Percentiles rank a stretch among this genome's conserved stretches.
These are phyloP conservation scores for Aplysina aerophoba DNA, from an alignment of 37 sponge, comb jelly and placozoan species.

Conservation along the genomic window DNA sequence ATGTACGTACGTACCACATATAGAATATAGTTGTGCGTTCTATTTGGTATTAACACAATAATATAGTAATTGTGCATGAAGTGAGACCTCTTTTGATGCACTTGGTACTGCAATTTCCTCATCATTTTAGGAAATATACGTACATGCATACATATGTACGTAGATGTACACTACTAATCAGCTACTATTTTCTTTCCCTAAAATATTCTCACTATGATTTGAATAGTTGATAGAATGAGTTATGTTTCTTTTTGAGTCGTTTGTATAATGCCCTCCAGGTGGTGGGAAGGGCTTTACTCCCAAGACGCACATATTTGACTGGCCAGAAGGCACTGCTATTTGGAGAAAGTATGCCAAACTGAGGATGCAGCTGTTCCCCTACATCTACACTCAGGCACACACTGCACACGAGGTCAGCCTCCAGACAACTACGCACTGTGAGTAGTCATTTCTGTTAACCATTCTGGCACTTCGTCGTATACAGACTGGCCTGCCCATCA, in stretches of 20 bases:
- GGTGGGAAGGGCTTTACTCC: constrained; percentile 56
- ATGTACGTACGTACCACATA: too few relatives aligned
- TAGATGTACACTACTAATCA: too few relatives aligned
- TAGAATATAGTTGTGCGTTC: too few relatives aligned
- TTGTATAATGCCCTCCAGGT: background rate
- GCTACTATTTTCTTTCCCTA: too few relatives aligned
- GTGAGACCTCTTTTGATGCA: background rate
- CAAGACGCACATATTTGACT: constrained; percentile 70
- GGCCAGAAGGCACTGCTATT: constrained; percentile 53
- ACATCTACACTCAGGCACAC: constrained; percentile 72
- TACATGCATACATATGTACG: too few relatives aligned
- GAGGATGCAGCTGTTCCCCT: constrained; percentile 64
- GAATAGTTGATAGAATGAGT: background rate
- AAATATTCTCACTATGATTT: too few relatives aligned
- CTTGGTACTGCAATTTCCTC: background rate
- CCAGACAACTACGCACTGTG: background rate
- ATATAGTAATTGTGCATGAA: too few relatives aligned
- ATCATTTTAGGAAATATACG: background rate
- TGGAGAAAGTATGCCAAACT: constrained; percentile 70
- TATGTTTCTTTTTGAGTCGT: background rate
- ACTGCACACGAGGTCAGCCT: constrained; percentile 53
- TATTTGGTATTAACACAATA: too few relatives aligned
- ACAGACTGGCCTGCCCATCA: constrained; percentile 62
- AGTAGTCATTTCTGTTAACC: background rate
- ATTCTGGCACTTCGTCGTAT: background rate